Evolutionary conservation across 2,113 vertebrate species (phyloP), one percentile per base, ranked within the genome.

Genomic region (Columba livia): DNA sequence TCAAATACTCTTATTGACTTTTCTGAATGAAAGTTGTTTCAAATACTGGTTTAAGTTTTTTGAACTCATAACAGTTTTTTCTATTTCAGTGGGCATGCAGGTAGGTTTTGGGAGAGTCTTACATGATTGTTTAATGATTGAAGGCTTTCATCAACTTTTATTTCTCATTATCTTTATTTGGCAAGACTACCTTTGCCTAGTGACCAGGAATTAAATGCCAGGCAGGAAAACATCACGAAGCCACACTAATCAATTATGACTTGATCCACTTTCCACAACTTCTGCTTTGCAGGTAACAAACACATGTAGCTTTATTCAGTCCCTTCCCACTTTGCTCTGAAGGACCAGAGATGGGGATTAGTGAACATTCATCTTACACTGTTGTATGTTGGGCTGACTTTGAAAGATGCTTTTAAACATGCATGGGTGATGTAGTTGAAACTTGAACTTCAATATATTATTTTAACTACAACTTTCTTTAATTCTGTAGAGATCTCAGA

Each of bases 381-480:
- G 64, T 71, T 97, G 79, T 93, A 89, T 96, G 86, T 94, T 93
- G 91, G 95, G 95, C 79, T 97, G 96, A 97, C 96, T 97, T 98
- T 97, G 97, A 98, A 97, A 93, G 95, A 97, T 97, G 96, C 79
- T 97, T 97, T 98, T 97, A 95, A 98, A 95, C 97, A 97, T 96
- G 96, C 95, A 95, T 97, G 95, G 96, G 92, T 98, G 94, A 97
- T 97, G 96, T 95, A 96, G 97, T 97, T 97, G 96, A 97, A 98
- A 97, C 89, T 94, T 97, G 94, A 92, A 78, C 93, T 97, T 97
- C 95, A 96, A 97, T 98, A 97, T 98, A 97, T 97, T 98, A 97
- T 97, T 98, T 98, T 98, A 98, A 98, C 93, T 97, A 96, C 94
- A 97, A 97, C 94, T 97, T 98, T 94, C 96, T 97, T 95, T 98